Percentiles rank a stretch among this genome's conserved stretches.
Conservation (phyloP, 2,113 vertebrate species). For the Oreochromis spilurus region DNA sequence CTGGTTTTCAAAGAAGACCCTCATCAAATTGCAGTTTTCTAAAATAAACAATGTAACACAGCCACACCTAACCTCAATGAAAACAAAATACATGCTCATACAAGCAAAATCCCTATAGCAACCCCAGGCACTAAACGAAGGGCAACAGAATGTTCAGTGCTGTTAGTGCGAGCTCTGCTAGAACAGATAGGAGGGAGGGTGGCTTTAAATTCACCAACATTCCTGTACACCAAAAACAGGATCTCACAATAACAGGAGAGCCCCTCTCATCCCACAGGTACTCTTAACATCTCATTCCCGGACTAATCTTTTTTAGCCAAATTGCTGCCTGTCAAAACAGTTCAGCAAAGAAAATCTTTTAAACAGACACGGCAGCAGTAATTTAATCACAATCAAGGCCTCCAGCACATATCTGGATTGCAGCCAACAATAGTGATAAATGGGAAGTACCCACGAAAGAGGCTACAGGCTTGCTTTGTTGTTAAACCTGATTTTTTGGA, state of each 20-base stretch:
- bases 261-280: conserved; percentile 46
- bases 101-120: conserved; percentile 39
- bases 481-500: neutral
- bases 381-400: conserved; percentile 58
- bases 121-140: conserved; percentile 24
- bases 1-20: conserved; percentile 14
- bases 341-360: conserved; percentile 51
- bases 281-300: conserved; percentile 54
- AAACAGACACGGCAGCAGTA: conserved; percentile 53
- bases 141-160: neutral
- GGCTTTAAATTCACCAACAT: conserved; percentile 40
- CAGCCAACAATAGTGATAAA: conserved; percentile 33
- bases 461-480: neutral
- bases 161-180: neutral
- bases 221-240: conserved; percentile 56
- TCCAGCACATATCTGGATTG: conserved; percentile 30
- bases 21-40: neutral
- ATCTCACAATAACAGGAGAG: conserved; percentile 54
- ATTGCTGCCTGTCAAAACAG: conserved; percentile 68
- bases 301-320: conserved; percentile 61
- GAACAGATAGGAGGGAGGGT: neutral
- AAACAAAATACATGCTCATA: conserved; percentile 33
- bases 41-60: neutral
- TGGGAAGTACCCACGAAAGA: neutral
- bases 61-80: neutral